These are phyloP conservation scores for Esox masquinongy DNA, from an alignment of 2,797 vertebrate species.

Conservation along the genomic window DNA sequence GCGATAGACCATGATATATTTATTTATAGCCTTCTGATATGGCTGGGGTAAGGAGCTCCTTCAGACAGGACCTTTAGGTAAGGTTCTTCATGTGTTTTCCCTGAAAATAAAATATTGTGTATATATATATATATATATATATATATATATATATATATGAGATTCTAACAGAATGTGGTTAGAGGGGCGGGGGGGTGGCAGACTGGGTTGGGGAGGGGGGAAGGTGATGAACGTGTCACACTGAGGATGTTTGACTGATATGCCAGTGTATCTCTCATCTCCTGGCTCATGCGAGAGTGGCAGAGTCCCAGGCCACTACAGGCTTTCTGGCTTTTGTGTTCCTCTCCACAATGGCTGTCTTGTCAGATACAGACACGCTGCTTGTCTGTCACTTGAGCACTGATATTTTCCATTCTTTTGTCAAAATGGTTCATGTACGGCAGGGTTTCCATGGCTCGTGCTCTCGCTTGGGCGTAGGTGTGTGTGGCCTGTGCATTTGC, in stretches of 20 bases:
- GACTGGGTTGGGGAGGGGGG: slow-evolving; percentile 19
- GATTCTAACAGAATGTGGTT: background rate
- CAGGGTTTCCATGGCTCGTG: background rate
- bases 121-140: too few species aligned
- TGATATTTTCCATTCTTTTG: slow-evolving; percentile 65
- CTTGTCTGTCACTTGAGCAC: slow-evolving; percentile 62
- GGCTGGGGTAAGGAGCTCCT: slow-evolving; percentile 19
- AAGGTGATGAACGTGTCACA: slow-evolving; percentile 39
- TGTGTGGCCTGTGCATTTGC: slow-evolving; percentile 14
- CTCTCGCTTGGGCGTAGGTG: slow-evolving; percentile 36
- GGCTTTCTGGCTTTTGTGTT: slow-evolving; percentile 51
- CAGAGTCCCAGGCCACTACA: slow-evolving; percentile 50
- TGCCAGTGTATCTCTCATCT: slow-evolving; percentile 54
- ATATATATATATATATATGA: background rate
- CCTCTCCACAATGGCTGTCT: slow-evolving; percentile 57
- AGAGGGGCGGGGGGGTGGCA: slow-evolving; percentile 16
- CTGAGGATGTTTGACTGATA: slow-evolving; percentile 51
- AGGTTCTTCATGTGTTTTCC: background rate
- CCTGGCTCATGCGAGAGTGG: slow-evolving; percentile 37
- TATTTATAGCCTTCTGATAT: slow-evolving; percentile 52
- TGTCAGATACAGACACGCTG: slow-evolving; percentile 62
- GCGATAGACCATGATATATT: slow-evolving; percentile 52
- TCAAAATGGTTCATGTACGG: slow-evolving; percentile 18
- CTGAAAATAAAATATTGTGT: too few species aligned
- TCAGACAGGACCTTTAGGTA: slow-evolving; percentile 10